Conservation (phyloP, 2,113 vertebrate species). For the Chunga burmeisteri region DNA sequence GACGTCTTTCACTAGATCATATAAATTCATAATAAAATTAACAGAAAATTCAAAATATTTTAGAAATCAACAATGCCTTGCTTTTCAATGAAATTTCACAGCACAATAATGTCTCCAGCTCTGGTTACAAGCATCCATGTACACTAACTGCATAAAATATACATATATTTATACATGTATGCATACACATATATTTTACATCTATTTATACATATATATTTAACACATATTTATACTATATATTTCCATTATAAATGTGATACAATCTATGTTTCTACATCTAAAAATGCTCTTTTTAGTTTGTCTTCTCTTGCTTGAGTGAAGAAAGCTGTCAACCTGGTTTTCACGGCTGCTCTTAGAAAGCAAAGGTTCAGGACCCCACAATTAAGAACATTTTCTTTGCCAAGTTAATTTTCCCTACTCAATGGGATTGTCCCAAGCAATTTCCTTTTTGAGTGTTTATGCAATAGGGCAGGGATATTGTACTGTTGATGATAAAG, state of each 20-base stretch:
- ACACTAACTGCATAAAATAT: not conserved
- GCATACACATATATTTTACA: not conserved
- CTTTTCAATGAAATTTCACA: not conserved
- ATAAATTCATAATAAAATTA: not conserved
- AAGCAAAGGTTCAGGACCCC: not conserved
- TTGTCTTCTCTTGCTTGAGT: not conserved
- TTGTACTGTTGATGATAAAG: not conserved
- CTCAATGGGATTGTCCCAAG: not conserved
- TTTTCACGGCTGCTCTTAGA: not conserved
- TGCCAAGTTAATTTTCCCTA: not conserved
- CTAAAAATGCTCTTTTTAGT: not conserved
- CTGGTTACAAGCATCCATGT: not conserved
- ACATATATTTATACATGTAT: not conserved
- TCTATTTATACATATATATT: not conserved
- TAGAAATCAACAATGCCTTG: not conserved
- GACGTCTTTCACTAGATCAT: not conserved
- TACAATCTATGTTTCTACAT: not conserved
- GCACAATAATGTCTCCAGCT: not conserved
- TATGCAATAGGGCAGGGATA: not conserved
- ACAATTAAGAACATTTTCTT: not conserved
- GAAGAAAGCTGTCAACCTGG: not conserved
- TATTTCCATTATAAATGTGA: not conserved
- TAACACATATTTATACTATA: not conserved
- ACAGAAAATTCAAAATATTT: not conserved
- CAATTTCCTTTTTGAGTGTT: not conserved